A percentile compares a stretch with the other conserved stretches of the same genome.
These are phyloP conservation scores for Peromyscus leucopus DNA, from an alignment of 2,113 vertebrate genomes.

Conservation along the genomic window DNA sequence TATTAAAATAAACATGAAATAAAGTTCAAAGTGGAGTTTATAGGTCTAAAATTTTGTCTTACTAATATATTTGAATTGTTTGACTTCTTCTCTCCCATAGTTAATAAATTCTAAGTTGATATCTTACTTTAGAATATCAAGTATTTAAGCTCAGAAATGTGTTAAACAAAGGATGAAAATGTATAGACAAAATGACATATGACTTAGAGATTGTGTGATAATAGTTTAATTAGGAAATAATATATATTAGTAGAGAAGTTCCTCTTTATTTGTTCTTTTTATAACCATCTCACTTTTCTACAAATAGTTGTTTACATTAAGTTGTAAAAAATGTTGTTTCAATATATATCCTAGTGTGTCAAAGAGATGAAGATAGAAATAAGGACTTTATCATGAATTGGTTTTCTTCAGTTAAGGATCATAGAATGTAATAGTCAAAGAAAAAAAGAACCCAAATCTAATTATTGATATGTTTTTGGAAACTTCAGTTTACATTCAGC, in stretches of 20 bases:
- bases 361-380: background rate
- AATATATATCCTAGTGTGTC: background rate
- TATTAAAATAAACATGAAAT: conserved; percentile 15
- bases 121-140: conserved; percentile 22
- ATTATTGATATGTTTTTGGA: conserved; percentile 17
- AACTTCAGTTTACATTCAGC: background rate
- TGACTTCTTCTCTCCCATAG: background rate
- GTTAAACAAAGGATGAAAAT: background rate
- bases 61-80: background rate
- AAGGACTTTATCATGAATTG: conserved; percentile 36
- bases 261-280: background rate
- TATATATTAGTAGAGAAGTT: background rate
- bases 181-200: background rate
- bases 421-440: background rate
- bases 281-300: conserved; percentile 16
- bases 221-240: background rate
- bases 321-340: conserved; percentile 2
- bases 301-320: background rate
- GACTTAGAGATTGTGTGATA: background rate
- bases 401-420: conserved; percentile 28
- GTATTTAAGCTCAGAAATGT: background rate
- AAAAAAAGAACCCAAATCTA: background rate
- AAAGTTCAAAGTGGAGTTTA: background rate
- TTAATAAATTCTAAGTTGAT: background rate
- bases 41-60: background rate